Base-by-base conservation (phyloP, 2,797 vertebrate species). In the Erethizon dorsatum region DNA sequence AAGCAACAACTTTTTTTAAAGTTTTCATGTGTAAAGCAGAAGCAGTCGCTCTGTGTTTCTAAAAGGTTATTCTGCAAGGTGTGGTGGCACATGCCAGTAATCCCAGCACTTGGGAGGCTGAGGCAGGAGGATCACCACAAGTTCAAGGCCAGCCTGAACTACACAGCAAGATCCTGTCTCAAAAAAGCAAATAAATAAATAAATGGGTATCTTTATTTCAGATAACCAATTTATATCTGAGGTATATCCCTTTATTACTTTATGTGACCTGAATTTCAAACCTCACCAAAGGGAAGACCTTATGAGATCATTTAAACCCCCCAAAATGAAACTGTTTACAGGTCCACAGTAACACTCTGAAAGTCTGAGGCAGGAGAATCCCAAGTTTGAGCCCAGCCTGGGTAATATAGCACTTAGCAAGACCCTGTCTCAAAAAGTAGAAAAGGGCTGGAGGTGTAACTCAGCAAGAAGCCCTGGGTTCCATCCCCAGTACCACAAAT, bases 181-280 rank as follows among this genome's bases (percentile, higher is more conserved):
- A 24, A 61, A 61, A 24, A 26, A 41, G 37, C 6, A 69, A 69
- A 37, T 37, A 69, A n/a, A 69, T 69, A n/a, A 37, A n/a, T 37
- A n/a, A 67, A 67, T n/a, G 18, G 13, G 15, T 47, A 47, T 28
- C 11, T 24, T 75, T 17, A 88, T 54, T 90, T 91, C 3, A 33
- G 26, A 52, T 52, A 90, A 28, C 37, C 50, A 22, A 63, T 45
- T 59, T 69, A 33, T 63, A 67, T 50, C 9, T n/a, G 65, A 94
- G 56, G 33, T 3, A 73, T 28, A 85, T 50, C n/a, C 13, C 41
- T 86, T 20, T 33, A 50, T 4, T 28, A 90, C 26, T 94, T 93
- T 31, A 67, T 31, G 4, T 57, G 50, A 92, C 24, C 67, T 91
- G 17, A 95, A 95, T 77, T 95, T 96, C 83, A 88, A 96, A 22